Evolutionary conservation across 2,888 invertebrate species (phyloP).

Genomic region (Chironomus riparius): DNA sequence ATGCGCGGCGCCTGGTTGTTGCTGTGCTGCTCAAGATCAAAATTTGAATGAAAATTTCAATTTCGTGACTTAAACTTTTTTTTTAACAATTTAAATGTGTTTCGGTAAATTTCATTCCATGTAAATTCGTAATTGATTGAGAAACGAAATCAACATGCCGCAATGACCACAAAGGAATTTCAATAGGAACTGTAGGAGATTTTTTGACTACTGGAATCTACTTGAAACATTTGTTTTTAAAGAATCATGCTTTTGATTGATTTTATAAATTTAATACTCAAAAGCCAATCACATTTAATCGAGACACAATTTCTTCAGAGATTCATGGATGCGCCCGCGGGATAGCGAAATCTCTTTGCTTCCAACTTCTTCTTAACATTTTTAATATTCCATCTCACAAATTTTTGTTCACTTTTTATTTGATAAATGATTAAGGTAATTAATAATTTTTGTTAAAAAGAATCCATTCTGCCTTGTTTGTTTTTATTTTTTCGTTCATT

Average conservation of each 20-base stretch:
- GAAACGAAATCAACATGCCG: no score
- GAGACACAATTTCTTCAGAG: not conserved
- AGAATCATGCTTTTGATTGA: no score
- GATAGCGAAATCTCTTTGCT: not conserved
- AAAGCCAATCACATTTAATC: not conserved
- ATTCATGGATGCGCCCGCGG: not conserved
- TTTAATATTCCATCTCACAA: not conserved
- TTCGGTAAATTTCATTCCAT: not conserved
- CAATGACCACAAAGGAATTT: no score
- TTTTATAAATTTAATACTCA: no score
- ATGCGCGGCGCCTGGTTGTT: not conserved
- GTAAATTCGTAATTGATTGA: no score
- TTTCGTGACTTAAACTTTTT: not conserved
- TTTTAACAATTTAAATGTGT: not conserved
- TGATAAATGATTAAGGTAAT: constrained; percentile 15
- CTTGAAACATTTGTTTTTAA: no score
- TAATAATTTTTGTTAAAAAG: not conserved
- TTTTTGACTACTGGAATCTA: no score
- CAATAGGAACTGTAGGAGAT: no score
- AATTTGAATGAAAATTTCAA: not conserved
- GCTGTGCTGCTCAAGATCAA: not conserved
- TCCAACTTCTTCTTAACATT: not conserved
- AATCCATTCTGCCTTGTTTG: not conserved
- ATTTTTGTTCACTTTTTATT: not conserved
- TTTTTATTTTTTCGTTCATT: not conserved